A percentile compares a stretch with the other conserved stretches of the same genome.
These are phyloP conservation scores for Cryptops parisi DNA, from an alignment of 2,888 invertebrate species.

Conservation along the genomic window DNA sequence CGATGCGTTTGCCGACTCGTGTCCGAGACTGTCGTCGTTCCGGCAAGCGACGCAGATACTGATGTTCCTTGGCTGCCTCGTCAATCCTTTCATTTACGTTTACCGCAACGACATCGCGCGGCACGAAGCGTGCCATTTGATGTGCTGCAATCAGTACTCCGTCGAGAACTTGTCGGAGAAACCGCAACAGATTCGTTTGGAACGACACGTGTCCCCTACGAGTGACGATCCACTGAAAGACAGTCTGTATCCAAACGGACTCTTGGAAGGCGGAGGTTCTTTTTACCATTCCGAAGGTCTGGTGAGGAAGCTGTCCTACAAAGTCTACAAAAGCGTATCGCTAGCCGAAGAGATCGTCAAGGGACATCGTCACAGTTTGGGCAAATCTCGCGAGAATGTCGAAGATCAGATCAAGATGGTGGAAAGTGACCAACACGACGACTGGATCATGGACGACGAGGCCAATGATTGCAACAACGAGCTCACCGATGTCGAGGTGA, in stretches of 20 bases:
- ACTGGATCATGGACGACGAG: no score
- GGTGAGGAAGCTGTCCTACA: not conserved
- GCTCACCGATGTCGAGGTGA: no score
- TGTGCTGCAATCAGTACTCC: not conserved
- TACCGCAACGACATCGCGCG: conserved; percentile 54
- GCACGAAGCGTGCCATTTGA: conserved; percentile 33
- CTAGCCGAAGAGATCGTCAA: not conserved
- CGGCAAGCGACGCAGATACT: conserved; percentile 40
- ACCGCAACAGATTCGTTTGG: not conserved
- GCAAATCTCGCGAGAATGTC: not conserved
- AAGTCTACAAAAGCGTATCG: not conserved
- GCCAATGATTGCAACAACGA: no score
- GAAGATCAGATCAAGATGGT: not conserved
- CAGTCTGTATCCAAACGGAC: not conserved
- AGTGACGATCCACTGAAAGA: not conserved
- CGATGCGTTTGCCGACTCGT: conserved; percentile 28
- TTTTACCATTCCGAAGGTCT: not conserved
- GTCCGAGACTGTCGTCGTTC: conserved; percentile 27
- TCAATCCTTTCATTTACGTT: conserved; percentile 61
- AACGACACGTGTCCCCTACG: not conserved
- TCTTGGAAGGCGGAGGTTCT: not conserved
- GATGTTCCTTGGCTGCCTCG: conserved; percentile 44
- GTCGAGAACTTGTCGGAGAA: not conserved
- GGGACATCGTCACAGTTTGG: not conserved
- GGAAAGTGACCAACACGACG: no score